phyloP scores from a whole-genome alignment of 2,888 invertebrate species.

The Apocheima hispidaria region DNA sequence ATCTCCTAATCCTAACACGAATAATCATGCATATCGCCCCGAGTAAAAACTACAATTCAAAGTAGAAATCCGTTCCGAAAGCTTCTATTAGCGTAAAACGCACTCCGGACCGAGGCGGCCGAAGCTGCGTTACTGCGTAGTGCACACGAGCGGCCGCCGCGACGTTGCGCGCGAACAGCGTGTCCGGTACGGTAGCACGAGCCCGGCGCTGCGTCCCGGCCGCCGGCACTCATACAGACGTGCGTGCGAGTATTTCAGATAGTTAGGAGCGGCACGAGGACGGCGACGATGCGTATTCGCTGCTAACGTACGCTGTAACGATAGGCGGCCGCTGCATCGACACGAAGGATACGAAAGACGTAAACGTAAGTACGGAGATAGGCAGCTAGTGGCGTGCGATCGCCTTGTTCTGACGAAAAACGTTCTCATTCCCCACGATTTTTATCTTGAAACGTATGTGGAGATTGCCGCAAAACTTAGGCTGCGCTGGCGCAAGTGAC shows the following conservation, averaged over 20 bases:
- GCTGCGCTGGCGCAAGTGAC: slow-evolving; percentile 2
- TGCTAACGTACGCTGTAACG: slow-evolving; percentile 61
- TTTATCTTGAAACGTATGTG: slow-evolving; percentile 13
- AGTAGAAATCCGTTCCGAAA: slow-evolving; percentile 22
- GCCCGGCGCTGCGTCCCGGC: slow-evolving; percentile 53
- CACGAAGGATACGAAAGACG: slow-evolving; percentile 52
- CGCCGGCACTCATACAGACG: slow-evolving; percentile 65
- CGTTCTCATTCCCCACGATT: slow-evolving; percentile 11
- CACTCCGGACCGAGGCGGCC: slow-evolving; percentile 17
- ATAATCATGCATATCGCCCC: slow-evolving; percentile 31
- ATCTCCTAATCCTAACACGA: slow-evolving; percentile 40
- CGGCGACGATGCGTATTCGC: slow-evolving; percentile 69
- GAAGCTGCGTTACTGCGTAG: not conserved
- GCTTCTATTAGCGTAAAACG: slow-evolving; percentile 26
- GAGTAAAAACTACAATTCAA: slow-evolving; percentile 22
- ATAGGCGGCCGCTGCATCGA: slow-evolving; percentile 71
- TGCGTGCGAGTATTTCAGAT: slow-evolving; percentile 80
- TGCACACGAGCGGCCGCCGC: not conserved
- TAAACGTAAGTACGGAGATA: slow-evolving; percentile 73
- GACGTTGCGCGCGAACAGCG: not conserved
- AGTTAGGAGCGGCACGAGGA: slow-evolving; percentile 71
- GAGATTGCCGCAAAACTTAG: slow-evolving; percentile 3
- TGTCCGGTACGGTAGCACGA: not conserved
- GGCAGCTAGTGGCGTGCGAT: slow-evolving; percentile 50
- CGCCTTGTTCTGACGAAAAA: slow-evolving; percentile 25